Percentiles rank a stretch among this genome's conserved stretches.
These are phyloP conservation scores for Drosophila mulleri DNA, from an alignment of 2,888 invertebrate genomes.

Conservation along the genomic window DNA sequence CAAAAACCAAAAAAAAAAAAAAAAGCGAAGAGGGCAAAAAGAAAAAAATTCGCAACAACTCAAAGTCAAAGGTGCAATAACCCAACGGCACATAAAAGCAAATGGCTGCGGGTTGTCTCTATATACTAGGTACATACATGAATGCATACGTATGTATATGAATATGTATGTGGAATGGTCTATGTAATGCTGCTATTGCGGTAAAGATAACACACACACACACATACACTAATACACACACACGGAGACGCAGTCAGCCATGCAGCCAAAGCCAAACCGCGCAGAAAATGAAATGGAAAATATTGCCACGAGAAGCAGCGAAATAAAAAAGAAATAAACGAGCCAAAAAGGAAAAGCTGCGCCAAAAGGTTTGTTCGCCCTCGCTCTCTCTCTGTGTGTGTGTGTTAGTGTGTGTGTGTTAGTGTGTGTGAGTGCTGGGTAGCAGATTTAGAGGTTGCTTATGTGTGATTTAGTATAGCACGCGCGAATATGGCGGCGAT, in stretches of 20 bases:
- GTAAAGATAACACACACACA: conserved; percentile 65
- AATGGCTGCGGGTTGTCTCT: conserved; percentile 71
- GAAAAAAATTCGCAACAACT: conserved; percentile 59
- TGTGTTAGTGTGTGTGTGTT: conserved; percentile 29
- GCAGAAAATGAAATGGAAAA: conserved; percentile 81
- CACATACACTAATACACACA: conserved; percentile 16
- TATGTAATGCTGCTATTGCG: conserved; percentile 59
- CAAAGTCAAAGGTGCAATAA: conserved; percentile 81
- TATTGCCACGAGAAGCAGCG: conserved; percentile 64
- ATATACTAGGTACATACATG: conserved; percentile 16
- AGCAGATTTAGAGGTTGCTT: conserved; percentile 85
- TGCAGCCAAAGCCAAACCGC: conserved; percentile 76
- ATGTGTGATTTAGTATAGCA: conserved; percentile 85
- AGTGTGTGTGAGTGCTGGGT: conserved; percentile 59
- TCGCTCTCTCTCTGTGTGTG: conserved; percentile 17
- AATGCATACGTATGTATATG: conserved; percentile 26
- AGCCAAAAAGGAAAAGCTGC: conserved; percentile 71
- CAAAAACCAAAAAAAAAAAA: conserved; percentile 19
- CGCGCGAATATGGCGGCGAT: conserved; percentile 85
- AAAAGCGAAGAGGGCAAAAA: conserved; percentile 13
- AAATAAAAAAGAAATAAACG: conserved; percentile 78
- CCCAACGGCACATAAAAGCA: conserved; percentile 74
- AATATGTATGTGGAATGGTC: conserved; percentile 31
- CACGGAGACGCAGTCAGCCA: conserved; percentile 58
- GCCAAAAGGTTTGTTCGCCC: conserved; percentile 62